Conservation (phyloP, 2,797 vertebrate genomes). For the Acridotheres tristis region DNA sequence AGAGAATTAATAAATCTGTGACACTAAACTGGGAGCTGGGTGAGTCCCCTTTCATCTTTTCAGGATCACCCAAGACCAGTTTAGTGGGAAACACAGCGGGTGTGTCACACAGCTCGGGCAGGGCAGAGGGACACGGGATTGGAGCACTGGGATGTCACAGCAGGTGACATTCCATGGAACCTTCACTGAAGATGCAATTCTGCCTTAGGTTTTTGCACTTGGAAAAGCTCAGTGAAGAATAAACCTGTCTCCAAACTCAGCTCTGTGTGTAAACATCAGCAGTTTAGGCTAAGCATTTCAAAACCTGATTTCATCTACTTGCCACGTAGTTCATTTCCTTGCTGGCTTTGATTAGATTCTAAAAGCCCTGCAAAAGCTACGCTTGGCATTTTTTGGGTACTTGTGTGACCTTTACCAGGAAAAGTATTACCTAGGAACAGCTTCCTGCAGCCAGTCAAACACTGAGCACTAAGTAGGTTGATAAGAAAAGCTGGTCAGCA, state of each 20-base stretch:
- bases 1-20: neutral
- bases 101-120: too few species aligned
- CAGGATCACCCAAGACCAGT: neutral
- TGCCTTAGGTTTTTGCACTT: neutral
- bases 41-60: neutral
- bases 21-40: neutral
- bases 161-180: neutral
- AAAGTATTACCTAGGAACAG: neutral
- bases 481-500: neutral
- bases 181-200: neutral
- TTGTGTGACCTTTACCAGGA: constrained; percentile 7
- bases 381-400: neutral
- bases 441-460: neutral
- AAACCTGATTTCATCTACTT: neutral
- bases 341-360: neutral
- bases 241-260: neutral
- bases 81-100: neutral
- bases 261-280: neutral
- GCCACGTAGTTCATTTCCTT: neutral
- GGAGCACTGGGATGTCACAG: neutral
- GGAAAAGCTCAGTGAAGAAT: neutral
- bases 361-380: neutral
- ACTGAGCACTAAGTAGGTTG: neutral
- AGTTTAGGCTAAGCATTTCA: neutral
- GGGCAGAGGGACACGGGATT: neutral